Conservation (phyloP, 2,888 invertebrate species). For the Copidosoma aretas region DNA sequence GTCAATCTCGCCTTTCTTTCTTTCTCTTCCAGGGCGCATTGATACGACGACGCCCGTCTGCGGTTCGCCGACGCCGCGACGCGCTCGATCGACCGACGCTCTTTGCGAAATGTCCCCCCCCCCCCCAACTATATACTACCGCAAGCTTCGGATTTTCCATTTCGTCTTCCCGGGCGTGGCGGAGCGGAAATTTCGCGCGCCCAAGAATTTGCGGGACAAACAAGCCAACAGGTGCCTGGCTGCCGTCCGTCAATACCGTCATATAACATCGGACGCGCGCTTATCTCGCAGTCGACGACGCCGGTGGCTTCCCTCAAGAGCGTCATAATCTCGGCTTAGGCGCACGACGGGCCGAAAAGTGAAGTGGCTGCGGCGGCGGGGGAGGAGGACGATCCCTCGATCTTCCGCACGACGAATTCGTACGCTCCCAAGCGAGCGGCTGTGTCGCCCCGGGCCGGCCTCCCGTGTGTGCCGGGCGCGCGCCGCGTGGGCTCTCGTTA, state of each 20-base stretch:
- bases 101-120: not conserved
- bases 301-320: constrained; percentile 12
- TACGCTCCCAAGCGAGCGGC: constrained; percentile 39
- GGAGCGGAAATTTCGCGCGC: too few relatives aligned
- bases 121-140: not conserved
- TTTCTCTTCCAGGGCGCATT: constrained; percentile 49
- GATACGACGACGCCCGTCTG: constrained; percentile 52
- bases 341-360: constrained; percentile 24
- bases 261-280: too few relatives aligned
- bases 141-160: too few relatives aligned
- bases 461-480: constrained; percentile 30
- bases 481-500: constrained; percentile 6
- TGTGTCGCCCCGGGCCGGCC: constrained; percentile 2
- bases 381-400: constrained; percentile 51
- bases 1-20: constrained; percentile 57
- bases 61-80: constrained; percentile 53
- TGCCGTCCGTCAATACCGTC: constrained; percentile 11
- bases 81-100: constrained; percentile 44
- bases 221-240: too few relatives aligned
- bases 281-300: constrained; percentile 19
- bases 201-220: too few relatives aligned
- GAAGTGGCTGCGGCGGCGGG: constrained; percentile 11
- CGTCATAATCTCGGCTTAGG: constrained; percentile 36
- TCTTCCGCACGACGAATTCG: constrained; percentile 42
- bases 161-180: too few relatives aligned